Base-by-base conservation (phyloP, 2,113 vertebrate genomes). In the Bubo bubo region DNA sequence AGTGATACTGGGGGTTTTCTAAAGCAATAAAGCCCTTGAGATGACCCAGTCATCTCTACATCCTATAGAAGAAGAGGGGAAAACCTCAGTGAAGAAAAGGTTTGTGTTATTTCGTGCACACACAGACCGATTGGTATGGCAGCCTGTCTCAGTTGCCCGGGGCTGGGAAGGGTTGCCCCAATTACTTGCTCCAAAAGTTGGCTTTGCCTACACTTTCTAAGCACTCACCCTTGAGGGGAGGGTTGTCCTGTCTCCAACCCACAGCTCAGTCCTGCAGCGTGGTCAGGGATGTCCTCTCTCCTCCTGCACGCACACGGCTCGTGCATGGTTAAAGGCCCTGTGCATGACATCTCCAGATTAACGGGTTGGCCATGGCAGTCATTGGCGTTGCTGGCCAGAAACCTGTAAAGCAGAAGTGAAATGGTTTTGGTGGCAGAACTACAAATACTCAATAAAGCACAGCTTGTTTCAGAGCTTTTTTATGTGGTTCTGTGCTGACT, bases 351-450 rank as follows among this genome's bases (percentile, higher is more conserved):
- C 87, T 47, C 86, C 8, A 0, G n/a, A 14, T 1, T 4, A 59
- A 30, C 9, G 11, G 15, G 2, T 3, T 92, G 94, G 60, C 83
- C 2, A 1, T 45, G 92, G 63, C 45, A 89, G 56, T 28, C 59
- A 1, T 17, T 12, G 20, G 59, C 11, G 56, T 19, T 81, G 86
- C 92, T 37, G 81, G 94, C 96, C 96, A 96, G 95, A 96, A 97
- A 96, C 94, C 97, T 97, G 96, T 91, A 86, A 94, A 95, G 94
- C 94, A 96, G 77, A 94, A 88, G 62, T 90, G 71, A 88, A 92
- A 96, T 83, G 63, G 72, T 64, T 96, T 93, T 97, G 91, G 95
- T 96, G 97, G 95, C 95, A 96, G 82, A 75, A 35, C 93, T 96
- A 96, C 94, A 94, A 97, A 94, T 96, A 49, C 67, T 93, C 87